Percentiles rank a stretch among this genome's conserved stretches.
Evolutionary conservation across 2,797 vertebrate species (phyloP).

Genomic region (Argya squamiceps): DNA sequence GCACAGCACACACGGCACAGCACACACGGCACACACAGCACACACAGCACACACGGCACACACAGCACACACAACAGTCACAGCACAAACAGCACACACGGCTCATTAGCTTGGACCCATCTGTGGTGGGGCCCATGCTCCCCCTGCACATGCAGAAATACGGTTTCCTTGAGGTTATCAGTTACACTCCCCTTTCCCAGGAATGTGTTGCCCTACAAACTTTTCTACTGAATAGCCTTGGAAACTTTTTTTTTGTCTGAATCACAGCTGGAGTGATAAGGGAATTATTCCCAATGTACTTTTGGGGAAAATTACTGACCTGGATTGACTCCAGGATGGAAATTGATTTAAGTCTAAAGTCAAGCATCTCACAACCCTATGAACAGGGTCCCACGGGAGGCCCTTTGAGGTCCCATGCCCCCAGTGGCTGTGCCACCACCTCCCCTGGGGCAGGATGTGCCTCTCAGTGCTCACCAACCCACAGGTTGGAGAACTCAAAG

Average conservation of each 20-base stretch:
- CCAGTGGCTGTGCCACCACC: neutral
- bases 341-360: neutral
- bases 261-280: neutral
- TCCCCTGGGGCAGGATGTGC: neutral
- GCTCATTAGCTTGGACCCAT: fast-evolving
- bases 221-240: neutral
- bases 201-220: neutral
- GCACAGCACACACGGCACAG: too few relatives aligned
- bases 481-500: neutral
- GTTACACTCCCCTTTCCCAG: too few relatives aligned
- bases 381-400: fast-evolving
- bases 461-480: neutral
- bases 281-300: neutral
- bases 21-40: too few relatives aligned
- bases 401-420: too few relatives aligned
- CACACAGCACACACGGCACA: neutral
- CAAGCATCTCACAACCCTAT: neutral
- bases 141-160: fast-evolving
- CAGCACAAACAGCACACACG: neutral
- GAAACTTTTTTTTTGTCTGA: neutral
- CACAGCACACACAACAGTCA: neutral
- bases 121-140: fast-evolving
- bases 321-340: neutral
- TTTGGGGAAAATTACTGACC: neutral
- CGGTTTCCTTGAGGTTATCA: fast-evolving